These are phyloP conservation scores for Pseudococcus longispinus DNA, from an alignment of 2,888 invertebrate genomes.

Conservation along the genomic window DNA sequence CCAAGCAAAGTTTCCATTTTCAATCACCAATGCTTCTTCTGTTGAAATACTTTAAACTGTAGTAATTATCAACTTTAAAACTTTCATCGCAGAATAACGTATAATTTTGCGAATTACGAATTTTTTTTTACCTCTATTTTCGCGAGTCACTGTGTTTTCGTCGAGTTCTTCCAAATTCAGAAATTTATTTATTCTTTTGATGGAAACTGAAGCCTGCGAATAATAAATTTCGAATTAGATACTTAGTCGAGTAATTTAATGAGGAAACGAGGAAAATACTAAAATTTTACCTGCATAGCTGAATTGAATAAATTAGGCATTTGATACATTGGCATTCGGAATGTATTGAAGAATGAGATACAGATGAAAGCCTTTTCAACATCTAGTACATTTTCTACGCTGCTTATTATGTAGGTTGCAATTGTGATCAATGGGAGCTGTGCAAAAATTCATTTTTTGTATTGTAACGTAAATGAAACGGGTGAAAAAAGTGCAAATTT, in stretches of 20 bases:
- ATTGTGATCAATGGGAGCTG: constrained; percentile 77
- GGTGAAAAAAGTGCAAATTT: too few relatives aligned
- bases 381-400: constrained; percentile 76
- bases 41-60: constrained; percentile 53
- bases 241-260: too few relatives aligned
- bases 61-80: neutral
- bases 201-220: constrained; percentile 65
- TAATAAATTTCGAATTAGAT: neutral
- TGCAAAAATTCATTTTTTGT: neutral
- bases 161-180: constrained; percentile 68
- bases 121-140: constrained; percentile 61
- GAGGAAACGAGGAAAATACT: too few relatives aligned
- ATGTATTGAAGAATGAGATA: constrained; percentile 95
- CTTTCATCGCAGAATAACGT: neutral
- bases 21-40: constrained; percentile 82
- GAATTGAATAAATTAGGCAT: constrained; percentile 94
- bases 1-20: constrained; percentile 91
- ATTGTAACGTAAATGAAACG: too few relatives aligned
- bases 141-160: constrained; percentile 63
- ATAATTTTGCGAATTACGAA: neutral
- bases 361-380: constrained; percentile 94
- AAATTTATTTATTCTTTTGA: constrained; percentile 67
- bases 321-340: constrained; percentile 94
- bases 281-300: constrained; percentile 79
- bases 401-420: constrained; percentile 85